phyloP scores from a whole-genome alignment of 2,797 vertebrate genomes.

The Ciconia nigra region DNA sequence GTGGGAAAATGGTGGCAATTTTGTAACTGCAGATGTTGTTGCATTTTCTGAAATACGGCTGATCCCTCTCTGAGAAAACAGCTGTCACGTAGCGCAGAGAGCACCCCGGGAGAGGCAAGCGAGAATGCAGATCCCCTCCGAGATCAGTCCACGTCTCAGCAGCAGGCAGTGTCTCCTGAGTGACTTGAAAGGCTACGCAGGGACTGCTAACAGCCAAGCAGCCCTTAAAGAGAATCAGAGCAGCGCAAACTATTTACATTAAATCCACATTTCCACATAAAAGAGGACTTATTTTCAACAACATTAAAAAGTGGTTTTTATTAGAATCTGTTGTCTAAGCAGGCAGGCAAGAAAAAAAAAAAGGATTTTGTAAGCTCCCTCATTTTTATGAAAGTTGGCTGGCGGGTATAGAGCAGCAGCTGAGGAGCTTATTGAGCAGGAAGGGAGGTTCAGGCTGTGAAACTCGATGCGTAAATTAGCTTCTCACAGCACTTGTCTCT shows the following conservation, averaged over 20 bases:
- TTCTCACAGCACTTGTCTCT: neutral
- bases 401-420: neutral
- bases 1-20: neutral
- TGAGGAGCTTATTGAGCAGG: neutral
- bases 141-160: neutral
- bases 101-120: neutral
- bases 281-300: neutral
- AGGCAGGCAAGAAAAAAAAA: neutral
- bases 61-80: neutral
- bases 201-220: neutral
- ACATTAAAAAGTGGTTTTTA: neutral
- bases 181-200: neutral
- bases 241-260: conserved; percentile 7
- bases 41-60: neutral
- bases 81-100: rapidly evolving
- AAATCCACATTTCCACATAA: neutral
- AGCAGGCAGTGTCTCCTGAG: neutral
- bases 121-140: neutral
- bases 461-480: neutral
- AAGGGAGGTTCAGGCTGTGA: neutral
- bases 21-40: neutral
- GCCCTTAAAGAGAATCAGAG: neutral
- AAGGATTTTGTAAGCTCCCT: neutral
- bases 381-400: neutral
- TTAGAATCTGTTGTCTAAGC: conserved; percentile 5